These are phyloP conservation scores for Hanleya hanleyi DNA, from an alignment of 2,888 invertebrate genomes.

Conservation along the genomic window DNA sequence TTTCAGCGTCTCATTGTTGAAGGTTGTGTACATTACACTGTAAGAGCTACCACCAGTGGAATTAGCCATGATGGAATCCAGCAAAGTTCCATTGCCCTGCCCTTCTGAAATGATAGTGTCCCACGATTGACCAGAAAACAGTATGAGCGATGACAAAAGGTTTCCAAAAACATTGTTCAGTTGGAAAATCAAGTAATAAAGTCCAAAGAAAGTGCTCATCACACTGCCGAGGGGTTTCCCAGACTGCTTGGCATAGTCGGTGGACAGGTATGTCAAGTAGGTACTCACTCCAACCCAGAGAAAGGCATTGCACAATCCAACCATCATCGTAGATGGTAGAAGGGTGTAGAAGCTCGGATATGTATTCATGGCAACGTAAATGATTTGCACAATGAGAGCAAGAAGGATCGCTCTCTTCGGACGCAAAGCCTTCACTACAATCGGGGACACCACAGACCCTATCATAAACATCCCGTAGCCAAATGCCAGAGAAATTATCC, in stretches of 20 bases:
- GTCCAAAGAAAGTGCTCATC: conserved; percentile 65
- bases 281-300: conserved; percentile 69
- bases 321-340: conserved; percentile 57
- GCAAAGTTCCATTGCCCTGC: neutral
- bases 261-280: conserved; percentile 64
- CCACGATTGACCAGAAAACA: conserved; percentile 26
- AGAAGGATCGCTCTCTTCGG: conserved; percentile 56
- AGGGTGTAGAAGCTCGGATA: conserved; percentile 62
- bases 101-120: neutral
- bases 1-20: neutral
- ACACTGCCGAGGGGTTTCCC: conserved; percentile 50
- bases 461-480: conserved; percentile 59
- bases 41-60: neutral
- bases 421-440: conserved; percentile 60
- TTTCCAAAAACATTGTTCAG: conserved; percentile 63
- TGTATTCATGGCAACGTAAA: conserved; percentile 62
- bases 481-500: conserved; percentile 61
- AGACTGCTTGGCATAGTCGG: conserved; percentile 53
- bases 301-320: conserved; percentile 61
- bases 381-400: conserved; percentile 49
- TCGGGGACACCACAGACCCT: conserved; percentile 65
- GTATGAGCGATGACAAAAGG: conserved; percentile 63
- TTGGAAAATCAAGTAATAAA: conserved; percentile 65
- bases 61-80: neutral
- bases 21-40: neutral